phyloP scores from a whole-genome alignment of 2,888 invertebrate species.

The Sinodicranocentrus sp. region DNA sequence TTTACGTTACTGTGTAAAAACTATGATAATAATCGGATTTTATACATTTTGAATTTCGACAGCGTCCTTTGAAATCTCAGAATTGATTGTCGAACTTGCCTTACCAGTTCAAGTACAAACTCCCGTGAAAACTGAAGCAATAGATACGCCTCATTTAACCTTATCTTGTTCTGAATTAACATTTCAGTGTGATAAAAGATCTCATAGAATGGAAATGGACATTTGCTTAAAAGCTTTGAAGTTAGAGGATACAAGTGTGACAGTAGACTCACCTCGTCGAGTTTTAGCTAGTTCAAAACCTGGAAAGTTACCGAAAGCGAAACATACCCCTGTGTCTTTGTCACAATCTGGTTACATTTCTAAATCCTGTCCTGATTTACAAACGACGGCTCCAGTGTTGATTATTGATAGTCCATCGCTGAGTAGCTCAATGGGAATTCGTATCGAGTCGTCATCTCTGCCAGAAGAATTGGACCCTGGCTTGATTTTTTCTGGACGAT shows the following conservation, averaged over 20 bases:
- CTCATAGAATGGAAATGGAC: conserved; percentile 73
- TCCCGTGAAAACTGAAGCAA: conserved; percentile 4
- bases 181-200: conserved; percentile 73
- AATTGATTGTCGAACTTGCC: conserved; percentile 85
- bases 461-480: conserved; percentile 82
- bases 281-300: conserved; percentile 88
- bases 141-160: conserved; percentile 67
- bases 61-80: conserved; percentile 87
- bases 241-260: conserved; percentile 93
- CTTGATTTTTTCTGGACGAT: conserved; percentile 78
- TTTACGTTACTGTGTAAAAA: background rate
- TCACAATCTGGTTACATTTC: conserved; percentile 82
- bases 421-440: conserved; percentile 33
- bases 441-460: conserved; percentile 79
- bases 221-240: conserved; percentile 86
- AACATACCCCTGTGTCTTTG: background rate
- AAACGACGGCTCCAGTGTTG: conserved; percentile 72
- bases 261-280: conserved; percentile 88
- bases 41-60: conserved; percentile 68
- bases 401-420: conserved; percentile 62
- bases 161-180: conserved; percentile 74
- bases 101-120: conserved; percentile 45
- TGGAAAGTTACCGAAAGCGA: background rate
- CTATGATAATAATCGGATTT: background rate
- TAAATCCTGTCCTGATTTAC: conserved; percentile 89